phyloP scores from a whole-genome alignment of 2,797 vertebrate genomes.

The Sebastes taczanowskii region DNA sequence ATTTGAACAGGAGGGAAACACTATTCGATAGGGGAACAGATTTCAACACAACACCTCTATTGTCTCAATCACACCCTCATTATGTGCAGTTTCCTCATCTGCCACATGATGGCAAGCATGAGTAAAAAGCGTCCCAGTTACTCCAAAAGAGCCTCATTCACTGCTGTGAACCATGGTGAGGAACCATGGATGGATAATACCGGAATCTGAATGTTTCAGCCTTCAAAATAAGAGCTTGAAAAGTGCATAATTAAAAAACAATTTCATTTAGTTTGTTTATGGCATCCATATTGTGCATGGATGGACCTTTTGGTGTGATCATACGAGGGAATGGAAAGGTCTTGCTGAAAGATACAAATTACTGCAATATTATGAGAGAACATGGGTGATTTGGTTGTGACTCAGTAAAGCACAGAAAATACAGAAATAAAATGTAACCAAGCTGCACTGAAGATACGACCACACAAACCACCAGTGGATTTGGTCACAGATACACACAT shows the following conservation, averaged over 20 bases:
- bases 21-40: too few relatives aligned
- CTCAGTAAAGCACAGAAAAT: too few relatives aligned
- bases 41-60: too few relatives aligned
- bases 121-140: background rate
- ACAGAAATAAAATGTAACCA: background rate
- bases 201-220: background rate
- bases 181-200: background rate
- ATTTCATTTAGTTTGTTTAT: background rate
- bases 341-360: too few relatives aligned
- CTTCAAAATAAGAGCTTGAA: slow-evolving; percentile 54
- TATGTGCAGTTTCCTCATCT: slow-evolving; percentile 10
- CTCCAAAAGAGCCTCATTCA: slow-evolving; percentile 19
- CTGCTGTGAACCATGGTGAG: background rate
- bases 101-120: slow-evolving; percentile 48
- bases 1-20: too few relatives aligned
- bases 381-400: background rate
- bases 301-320: background rate
- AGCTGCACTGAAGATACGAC: background rate
- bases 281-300: background rate
- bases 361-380: background rate
- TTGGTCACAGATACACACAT: too few relatives aligned
- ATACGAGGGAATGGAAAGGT: background rate
- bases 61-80: background rate
- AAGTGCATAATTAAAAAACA: background rate
- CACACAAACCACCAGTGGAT: too few relatives aligned